phyloP scores from a whole-genome alignment of 2,113 vertebrate genomes.

The Malurus alboscapulatus region DNA sequence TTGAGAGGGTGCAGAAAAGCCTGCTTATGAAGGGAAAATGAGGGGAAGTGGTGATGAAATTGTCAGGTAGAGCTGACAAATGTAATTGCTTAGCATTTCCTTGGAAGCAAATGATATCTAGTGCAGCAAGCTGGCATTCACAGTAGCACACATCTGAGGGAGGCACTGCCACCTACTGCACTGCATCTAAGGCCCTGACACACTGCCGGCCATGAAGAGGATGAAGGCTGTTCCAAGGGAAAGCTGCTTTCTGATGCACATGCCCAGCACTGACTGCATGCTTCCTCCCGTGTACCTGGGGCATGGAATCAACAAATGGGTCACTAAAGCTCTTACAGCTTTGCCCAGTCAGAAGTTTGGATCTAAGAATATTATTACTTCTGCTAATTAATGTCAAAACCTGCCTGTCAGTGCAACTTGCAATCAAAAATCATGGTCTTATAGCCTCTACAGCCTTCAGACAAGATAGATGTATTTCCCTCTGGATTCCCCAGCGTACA shows the following conservation, averaged over 20 bases:
- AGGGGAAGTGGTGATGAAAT: background rate
- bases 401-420: background rate
- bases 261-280: background rate
- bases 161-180: background rate
- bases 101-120: background rate
- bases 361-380: background rate
- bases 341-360: background rate
- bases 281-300: accelerated
- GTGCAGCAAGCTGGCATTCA: background rate
- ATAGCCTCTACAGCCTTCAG: background rate
- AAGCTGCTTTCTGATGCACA: background rate
- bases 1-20: background rate
- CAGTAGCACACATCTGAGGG: background rate
- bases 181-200: background rate
- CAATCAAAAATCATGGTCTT: background rate
- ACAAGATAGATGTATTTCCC: background rate
- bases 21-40: background rate
- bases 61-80: background rate
- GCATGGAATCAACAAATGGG: accelerated
- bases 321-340: background rate
- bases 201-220: background rate
- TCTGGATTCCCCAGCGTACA: background rate
- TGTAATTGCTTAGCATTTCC: background rate
- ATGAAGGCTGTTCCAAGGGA: background rate
- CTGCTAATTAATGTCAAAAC: background rate